phyloP scores from a whole-genome alignment of 23 tunicate genomes.

The Trididemnum clinides region DNA sequence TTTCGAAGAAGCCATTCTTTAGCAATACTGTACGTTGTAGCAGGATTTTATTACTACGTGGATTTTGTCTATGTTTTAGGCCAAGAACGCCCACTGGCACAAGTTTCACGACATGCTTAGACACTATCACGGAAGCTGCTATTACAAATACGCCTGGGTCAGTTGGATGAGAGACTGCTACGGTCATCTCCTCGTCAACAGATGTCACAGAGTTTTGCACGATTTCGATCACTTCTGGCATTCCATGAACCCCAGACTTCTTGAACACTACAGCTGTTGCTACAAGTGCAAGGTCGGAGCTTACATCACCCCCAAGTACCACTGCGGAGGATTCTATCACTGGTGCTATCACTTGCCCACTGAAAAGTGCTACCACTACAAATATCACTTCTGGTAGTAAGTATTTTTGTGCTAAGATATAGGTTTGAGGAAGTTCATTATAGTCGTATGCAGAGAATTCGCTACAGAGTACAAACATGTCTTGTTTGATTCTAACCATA shows the following conservation, averaged over 20 bases:
- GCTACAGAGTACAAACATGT: too few relatives aligned
- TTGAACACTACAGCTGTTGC: conserved; percentile 37
- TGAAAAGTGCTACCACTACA: conserved; percentile 20
- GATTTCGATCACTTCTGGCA: conserved; percentile 47
- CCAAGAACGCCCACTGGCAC: conserved; percentile 37
- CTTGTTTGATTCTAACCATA: too few relatives aligned
- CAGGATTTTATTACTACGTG: not conserved
- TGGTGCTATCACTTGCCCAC: conserved; percentile 31
- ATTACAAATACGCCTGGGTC: not conserved
- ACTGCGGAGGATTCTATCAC: conserved; percentile 18
- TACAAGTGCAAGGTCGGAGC: conserved; percentile 35
- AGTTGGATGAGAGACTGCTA: conserved; percentile 17
- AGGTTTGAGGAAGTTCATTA: too few relatives aligned
- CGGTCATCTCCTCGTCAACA: not conserved
- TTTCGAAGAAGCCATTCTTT: too few relatives aligned
- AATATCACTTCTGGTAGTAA: conserved; percentile 40
- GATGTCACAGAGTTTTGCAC: not conserved
- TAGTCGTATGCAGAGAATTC: too few relatives aligned
- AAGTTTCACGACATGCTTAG: conserved; percentile 26
- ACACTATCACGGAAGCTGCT: conserved; percentile 35
- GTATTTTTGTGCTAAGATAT: not conserved
- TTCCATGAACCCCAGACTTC: conserved; percentile 26
- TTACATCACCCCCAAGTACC: conserved; percentile 18
- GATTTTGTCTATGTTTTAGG: not conserved
- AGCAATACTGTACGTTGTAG: too few relatives aligned